Evolutionary conservation across 2,797 vertebrate genomes (phyloP).

Genomic region (Lemur catta): DNA sequence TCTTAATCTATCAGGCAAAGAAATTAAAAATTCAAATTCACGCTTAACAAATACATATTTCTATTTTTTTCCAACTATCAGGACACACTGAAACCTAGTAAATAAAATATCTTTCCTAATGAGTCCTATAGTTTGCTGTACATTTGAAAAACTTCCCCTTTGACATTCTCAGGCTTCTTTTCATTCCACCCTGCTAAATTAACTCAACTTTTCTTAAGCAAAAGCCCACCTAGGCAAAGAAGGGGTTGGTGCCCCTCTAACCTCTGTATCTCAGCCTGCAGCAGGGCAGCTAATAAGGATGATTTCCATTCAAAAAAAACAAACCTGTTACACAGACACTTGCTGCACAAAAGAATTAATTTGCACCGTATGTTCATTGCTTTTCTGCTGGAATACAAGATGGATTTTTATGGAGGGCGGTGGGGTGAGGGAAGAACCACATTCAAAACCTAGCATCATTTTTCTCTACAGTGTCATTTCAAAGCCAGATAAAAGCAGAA

Average conservation of each 20-base stretch:
- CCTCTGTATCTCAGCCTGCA: constrained; percentile 65
- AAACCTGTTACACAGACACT: constrained; percentile 69
- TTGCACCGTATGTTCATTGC: constrained; percentile 64
- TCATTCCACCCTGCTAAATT: constrained; percentile 47
- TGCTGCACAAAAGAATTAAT: constrained; percentile 77
- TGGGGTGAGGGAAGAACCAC: constrained; percentile 51
- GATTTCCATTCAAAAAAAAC: constrained; percentile 77
- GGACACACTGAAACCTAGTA: not conserved
- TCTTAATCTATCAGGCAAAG: not conserved
- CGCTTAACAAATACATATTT: not conserved
- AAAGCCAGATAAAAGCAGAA: constrained; percentile 76
- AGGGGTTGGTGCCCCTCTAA: constrained; percentile 37
- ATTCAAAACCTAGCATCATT: constrained; percentile 79
- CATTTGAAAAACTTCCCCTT: constrained; percentile 46
- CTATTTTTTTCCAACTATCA: not conserved
- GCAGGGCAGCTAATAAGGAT: constrained; percentile 64
- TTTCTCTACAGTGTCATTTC: constrained; percentile 77
- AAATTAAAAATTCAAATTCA: constrained; percentile 13
- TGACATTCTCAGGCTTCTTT: constrained; percentile 68
- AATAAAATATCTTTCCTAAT: constrained; percentile 9
- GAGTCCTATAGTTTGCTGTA: not conserved
- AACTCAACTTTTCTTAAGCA: constrained; percentile 63
- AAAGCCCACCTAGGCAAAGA: constrained; percentile 56
- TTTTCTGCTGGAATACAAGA: constrained; percentile 76
- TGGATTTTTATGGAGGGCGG: constrained; percentile 62